Base-by-base conservation (phyloP, 2,113 vertebrate genomes). In the Solea solea region DNA sequence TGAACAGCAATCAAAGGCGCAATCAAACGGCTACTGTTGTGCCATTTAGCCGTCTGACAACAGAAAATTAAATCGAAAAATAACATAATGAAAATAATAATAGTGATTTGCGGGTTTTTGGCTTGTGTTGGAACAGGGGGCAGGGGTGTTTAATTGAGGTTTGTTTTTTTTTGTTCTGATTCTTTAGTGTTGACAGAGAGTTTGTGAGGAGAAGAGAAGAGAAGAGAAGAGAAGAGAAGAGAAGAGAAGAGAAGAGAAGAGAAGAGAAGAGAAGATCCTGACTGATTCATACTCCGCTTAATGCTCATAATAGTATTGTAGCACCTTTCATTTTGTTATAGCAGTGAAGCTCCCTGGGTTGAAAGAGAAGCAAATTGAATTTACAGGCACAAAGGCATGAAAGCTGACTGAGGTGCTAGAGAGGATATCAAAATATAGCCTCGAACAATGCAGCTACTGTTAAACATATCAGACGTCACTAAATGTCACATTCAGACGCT, bases 351-450 rank as follows among this genome's bases (percentile, higher is more conserved):
- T 88, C 58, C 72, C 72, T 45, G 50, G 60, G 61, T 83, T 86
- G 77, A 89, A 89, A 86, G 81, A 81, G 74, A 78, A 81, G 64
- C 83, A 81, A 84, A 88, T 90, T 90, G 72, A 89, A 88, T 86
- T 88, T 82, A 80, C 67, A 57, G 74, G 74, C 76, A 83, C 83
- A 87, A 80, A 85, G 81, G 77, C 79, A 76, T 56, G 67, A 72
- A 65, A 59, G 72, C 72, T 72, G 84, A 81, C 72, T 69, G 79
- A 80, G 60, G 81, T 78, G 76, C 71, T 63, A 64, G 39, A 76
- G 67, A 84, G 69, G 72, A 86, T 73, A 83, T 77, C 28, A 58
- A 68, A 85, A 88, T 75, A 85, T 72, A 70, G 75, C 75, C 72
- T 82, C 10, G n/a, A 61, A 87, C 81, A 82, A 87, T 76, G 81